Evolutionary conservation across 2,888 invertebrate species (phyloP), one percentile per base, ranked within the genome.

Genomic region (Epiblema foenella): DNA sequence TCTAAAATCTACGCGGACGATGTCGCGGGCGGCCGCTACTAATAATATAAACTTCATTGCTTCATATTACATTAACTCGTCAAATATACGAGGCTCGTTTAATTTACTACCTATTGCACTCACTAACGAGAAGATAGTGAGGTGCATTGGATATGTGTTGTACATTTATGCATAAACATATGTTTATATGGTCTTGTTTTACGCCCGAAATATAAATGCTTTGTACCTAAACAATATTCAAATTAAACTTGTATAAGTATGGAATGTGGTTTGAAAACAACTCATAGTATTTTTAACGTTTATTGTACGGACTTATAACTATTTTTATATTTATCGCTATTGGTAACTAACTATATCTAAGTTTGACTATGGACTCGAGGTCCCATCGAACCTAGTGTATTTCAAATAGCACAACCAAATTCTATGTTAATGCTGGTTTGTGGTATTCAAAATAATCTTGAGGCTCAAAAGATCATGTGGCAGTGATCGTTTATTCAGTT

Each of bases 361-460:
- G 83, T 87, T 89, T 90, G 90, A 90, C 90, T 90, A 90, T 88
- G 89, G 89, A 89, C 89, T 69, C 62, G 51, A 56, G 77, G 77
- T 86, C 87, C 87, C 85, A 81, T 78, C 77, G 79, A 84, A 82
- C 85, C 77, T 77, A 49, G 60, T 33, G 15, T 11, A 59, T 65
- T 65, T 59, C 70, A 65, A 54, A 66, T 54, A 59, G 42, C 39
- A 64, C 39, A 59, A 59, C 42, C 7, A 33, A 5, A 18, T 57
- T 66, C 15, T 2, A 3, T 24, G 5, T 37, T 33, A 29, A 17
- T 17, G 37, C 37, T 39, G 17, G 29, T 42, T 56, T 29, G 17
- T 57, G 60, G 46, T 42, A 51, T 70, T 70, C 42, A 46, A 60
- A 59, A 70, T 24, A 66, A 59, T 42, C 39, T 54, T 46, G 15